These are phyloP conservation scores for Cerceris rybyensis DNA, from an alignment of 2,888 invertebrate species.

Conservation along the genomic window DNA sequence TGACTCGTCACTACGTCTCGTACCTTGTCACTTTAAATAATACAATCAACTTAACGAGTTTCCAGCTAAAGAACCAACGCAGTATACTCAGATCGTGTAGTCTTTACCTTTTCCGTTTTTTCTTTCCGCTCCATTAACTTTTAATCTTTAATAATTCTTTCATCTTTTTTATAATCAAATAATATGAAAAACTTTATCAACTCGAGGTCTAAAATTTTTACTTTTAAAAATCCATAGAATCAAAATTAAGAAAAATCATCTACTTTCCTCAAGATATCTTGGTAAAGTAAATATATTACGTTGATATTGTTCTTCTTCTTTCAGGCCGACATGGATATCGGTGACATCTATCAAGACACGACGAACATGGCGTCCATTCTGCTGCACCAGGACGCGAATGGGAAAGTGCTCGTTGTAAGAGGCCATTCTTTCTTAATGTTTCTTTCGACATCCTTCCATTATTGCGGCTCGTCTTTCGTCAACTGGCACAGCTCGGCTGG, in stretches of 20 bases:
- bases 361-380: conserved; percentile 93
- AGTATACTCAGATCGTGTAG: no score
- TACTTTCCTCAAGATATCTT: neutral
- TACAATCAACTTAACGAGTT: no score
- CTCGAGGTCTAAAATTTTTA: no score
- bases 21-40: no score
- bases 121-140: no score
- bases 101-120: no score
- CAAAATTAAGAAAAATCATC: conserved; percentile 6
- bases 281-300: neutral
- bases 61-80: no score
- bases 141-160: no score
- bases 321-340: conserved; percentile 87
- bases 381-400: conserved; percentile 91
- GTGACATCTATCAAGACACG: conserved; percentile 94
- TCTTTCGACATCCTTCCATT: conserved; percentile 72
- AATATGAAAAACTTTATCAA: no score
- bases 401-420: conserved; percentile 93
- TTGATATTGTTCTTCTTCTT: conserved; percentile 51
- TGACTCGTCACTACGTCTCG: no score
- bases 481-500: conserved; percentile 57
- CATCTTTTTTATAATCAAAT: no score
- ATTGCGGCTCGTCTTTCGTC: conserved; percentile 72
- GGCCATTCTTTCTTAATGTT: conserved; percentile 72
- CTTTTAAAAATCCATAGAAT: conserved; percentile 11